Percentiles rank a stretch among this genome's conserved stretches.
Evolutionary conservation across 1,140 invertebrate species (phyloP).

Genomic region (Apolygus lucorum): DNA sequence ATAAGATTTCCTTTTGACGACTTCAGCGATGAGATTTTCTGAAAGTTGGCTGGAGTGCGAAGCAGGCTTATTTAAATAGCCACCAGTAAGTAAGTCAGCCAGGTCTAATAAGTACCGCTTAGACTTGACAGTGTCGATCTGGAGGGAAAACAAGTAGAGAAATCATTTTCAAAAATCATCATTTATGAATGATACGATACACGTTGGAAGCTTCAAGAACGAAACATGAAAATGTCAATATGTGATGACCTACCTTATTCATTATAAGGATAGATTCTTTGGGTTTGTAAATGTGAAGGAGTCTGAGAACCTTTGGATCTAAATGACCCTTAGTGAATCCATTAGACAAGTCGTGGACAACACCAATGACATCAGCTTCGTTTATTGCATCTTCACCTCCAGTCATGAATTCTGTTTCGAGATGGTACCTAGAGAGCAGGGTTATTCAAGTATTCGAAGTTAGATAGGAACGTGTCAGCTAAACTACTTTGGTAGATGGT

Average conservation of each 20-base stretch:
- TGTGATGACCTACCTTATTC: conserved; percentile 75
- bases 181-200: no score
- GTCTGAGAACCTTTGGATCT: conserved; percentile 56
- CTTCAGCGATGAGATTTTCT: conserved; percentile 26
- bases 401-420: conserved; percentile 53
- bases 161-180: no score
- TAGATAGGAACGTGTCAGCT: not conserved
- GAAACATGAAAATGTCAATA: no score
- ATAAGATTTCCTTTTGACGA: conserved; percentile 40
- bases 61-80: conserved; percentile 40
- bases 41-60: conserved; percentile 19
- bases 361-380: conserved; percentile 71
- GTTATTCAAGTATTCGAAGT: no score
- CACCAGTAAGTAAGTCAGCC: conserved; percentile 57
- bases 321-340: conserved; percentile 54
- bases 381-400: conserved; percentile 56
- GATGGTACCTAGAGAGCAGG: conserved; percentile 54
- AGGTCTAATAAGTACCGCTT: conserved; percentile 65
- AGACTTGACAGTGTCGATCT: conserved; percentile 69
- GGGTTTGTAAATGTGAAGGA: conserved; percentile 52
- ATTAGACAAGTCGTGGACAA: conserved; percentile 76
- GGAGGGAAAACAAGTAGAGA: conserved; percentile 40
- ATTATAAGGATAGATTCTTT: conserved; percentile 70
- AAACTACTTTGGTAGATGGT: no score
- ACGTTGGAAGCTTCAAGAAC: no score